phyloP scores from a whole-genome alignment of 2,888 invertebrate species.

The Cheilosia urbana region DNA sequence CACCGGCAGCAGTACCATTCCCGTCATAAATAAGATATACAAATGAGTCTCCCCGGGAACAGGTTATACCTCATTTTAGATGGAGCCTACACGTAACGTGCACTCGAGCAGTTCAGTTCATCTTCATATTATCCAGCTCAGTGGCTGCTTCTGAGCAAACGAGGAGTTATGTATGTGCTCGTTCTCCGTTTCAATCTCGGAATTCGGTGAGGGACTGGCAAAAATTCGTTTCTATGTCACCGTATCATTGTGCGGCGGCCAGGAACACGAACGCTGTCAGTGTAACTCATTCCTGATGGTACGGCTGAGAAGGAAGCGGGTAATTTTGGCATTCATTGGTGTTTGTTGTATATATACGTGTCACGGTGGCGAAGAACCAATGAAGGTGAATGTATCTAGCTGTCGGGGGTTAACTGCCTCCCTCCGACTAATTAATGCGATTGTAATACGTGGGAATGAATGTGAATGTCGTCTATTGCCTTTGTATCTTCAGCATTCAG shows the following conservation, averaged over 20 bases:
- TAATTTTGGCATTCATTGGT: slow-evolving; percentile 68
- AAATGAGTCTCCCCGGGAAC: slow-evolving; percentile 49
- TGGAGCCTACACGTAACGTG: slow-evolving; percentile 8
- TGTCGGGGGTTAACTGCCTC: slow-evolving; percentile 56
- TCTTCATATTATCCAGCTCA: background rate
- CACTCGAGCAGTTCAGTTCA: background rate
- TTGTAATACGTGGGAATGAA: slow-evolving; percentile 51
- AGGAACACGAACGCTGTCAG: slow-evolving; percentile 32
- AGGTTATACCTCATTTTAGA: slow-evolving; percentile 53
- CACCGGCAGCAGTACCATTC: background rate
- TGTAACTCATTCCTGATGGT: slow-evolving; percentile 42
- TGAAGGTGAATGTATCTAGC: slow-evolving; percentile 22
- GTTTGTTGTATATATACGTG: slow-evolving; percentile 54
- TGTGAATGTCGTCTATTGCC: slow-evolving; percentile 33
- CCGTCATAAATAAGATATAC: slow-evolving; percentile 49
- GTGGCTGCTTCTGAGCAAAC: slow-evolving; percentile 16
- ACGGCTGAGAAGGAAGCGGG: slow-evolving; percentile 55
- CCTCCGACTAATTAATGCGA: slow-evolving; percentile 69
- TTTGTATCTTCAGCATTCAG: slow-evolving; percentile 47
- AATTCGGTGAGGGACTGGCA: slow-evolving; percentile 28
- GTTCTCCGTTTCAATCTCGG: slow-evolving; percentile 38
- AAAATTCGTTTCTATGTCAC: slow-evolving; percentile 56
- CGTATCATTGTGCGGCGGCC: slow-evolving; percentile 49
- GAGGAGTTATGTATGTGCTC: slow-evolving; percentile 38
- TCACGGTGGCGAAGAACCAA: slow-evolving; percentile 23